Evolutionary conservation across 1,140 invertebrate genomes (phyloP), one percentile per base, ranked within the genome.

Genomic region (Leucophenga varia): DNA sequence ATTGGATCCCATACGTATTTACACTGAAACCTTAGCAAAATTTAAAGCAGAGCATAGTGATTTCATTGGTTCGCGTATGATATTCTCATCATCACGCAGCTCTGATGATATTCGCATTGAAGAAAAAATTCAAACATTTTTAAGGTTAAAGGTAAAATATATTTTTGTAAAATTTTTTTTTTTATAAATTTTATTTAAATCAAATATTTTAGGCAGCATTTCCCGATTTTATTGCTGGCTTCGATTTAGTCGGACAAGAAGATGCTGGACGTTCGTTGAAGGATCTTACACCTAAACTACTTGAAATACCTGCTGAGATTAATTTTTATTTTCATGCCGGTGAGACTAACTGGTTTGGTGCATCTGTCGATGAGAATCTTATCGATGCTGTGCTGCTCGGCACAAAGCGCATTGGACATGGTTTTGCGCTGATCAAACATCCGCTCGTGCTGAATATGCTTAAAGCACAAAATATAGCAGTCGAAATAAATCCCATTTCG

Each of bases 401-500:
- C 38, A 77, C 86, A 0, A 82, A 81, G 31, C 76, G 88, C 9
- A 81, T 87, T 49, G 86, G 85, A 2, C 75, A 79, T 49, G 76
- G 82, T 0, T 88, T 81, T 57, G 88, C 87, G 7, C 48, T 91
- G 1, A 49, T 77, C 0, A 90, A 89, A 57, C 90, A 92, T 73
- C 89, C 89, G 0, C 43, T 77, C 8, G 58, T 89, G 0, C 57
- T 85, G 59, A 58, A 83, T n/a, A 64, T 83, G 16, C 79, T 81
- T 0, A 80, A 78, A 41, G 69, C 82, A 34, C 77, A 76, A 44
- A 64, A 80, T 7, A 88, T 91, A 45, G 83, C 86, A 1, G 61
- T 91, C 7, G 90, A 93, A 79, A 74, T 91, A 0, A 89, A 86
- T 67, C 88, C 90, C 0, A 83, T 92, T 36, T 87, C 85, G 0